These are phyloP conservation scores for Spatula clypeata DNA, from an alignment of 2,797 vertebrate species.

Conservation along the genomic window DNA sequence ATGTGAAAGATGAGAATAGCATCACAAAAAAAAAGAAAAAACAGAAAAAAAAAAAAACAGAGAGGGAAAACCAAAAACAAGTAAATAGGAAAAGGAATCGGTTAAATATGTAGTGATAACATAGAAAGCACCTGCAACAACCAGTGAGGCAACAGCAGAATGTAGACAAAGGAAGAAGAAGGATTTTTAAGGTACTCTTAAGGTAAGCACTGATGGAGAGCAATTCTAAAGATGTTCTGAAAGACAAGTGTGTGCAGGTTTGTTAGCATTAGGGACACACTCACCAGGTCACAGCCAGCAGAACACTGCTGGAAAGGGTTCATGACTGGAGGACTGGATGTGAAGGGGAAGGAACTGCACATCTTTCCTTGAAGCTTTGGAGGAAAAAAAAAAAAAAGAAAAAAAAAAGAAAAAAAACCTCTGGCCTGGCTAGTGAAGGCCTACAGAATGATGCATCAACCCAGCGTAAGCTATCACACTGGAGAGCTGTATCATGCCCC, in stretches of 20 bases:
- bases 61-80: neutral
- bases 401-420: neutral
- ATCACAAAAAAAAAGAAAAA: neutral
- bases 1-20: slow-evolving; percentile 8
- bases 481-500: neutral
- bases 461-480: neutral
- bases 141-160: neutral
- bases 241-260: neutral
- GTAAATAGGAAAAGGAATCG: neutral
- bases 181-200: neutral
- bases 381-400: neutral
- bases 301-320: neutral
- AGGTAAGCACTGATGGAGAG: neutral
- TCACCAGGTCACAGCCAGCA: neutral
- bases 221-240: neutral
- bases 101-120: neutral
- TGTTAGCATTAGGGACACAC: neutral
- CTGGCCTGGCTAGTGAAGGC: neutral
- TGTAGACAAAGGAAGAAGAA: neutral
- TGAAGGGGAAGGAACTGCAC: neutral
- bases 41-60: neutral
- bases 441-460: fast-evolving
- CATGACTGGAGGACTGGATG: neutral
- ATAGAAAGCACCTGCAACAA: neutral
- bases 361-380: neutral